Evolutionary conservation across 2,888 invertebrate genomes (phyloP), one percentile per base, ranked within the genome.

Genomic region (Dioctria rufipes): DNA sequence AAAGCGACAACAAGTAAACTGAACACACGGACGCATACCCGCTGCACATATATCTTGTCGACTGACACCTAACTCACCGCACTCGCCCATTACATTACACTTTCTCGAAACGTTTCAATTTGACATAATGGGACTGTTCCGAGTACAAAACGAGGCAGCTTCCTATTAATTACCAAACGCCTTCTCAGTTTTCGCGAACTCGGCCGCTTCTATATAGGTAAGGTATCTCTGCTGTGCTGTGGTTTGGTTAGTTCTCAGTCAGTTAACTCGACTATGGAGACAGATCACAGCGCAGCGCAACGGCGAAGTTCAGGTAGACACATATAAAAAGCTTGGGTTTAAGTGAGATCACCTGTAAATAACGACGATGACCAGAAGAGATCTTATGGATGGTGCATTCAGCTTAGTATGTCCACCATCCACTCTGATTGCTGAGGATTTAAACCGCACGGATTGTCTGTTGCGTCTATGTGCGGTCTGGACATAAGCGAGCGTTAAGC

Each of bases 91-190:
- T 77, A 63, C 77, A 43, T 37, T 49, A 37, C 49, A 63, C 77
- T 63, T 61, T 58, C 73, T 73, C 58, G 77, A 77, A 63, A 77
- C 40, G 77, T 77, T 79, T 79, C 67, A 79, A 67, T 79, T 54
- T 79, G 79, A 79, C 79, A 79, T 79, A 79, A 79, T 79, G 67
- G 67, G 67, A 63, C 67, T 67, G 58, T 79, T 79, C 65, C 40
- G 67, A 78, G 58, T 67, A 67, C 67, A 79, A 79, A 79, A 79
- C 67, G 43, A 46, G 54, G 46, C 79, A 67, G 67, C 66, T 79
- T 79, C 79, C 67, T 79, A 69, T 77, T 77, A 77, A 77, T 77
- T 77, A 77, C 77, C 77, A 49, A 63, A 63, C 77, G 77, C 77
- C 77, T 77, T 60, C 77, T 63, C 77, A n/a, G 37, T 63, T 77